Base-by-base conservation (phyloP, 2,797 vertebrate species). In the Pipistrellus pygmaeus region DNA sequence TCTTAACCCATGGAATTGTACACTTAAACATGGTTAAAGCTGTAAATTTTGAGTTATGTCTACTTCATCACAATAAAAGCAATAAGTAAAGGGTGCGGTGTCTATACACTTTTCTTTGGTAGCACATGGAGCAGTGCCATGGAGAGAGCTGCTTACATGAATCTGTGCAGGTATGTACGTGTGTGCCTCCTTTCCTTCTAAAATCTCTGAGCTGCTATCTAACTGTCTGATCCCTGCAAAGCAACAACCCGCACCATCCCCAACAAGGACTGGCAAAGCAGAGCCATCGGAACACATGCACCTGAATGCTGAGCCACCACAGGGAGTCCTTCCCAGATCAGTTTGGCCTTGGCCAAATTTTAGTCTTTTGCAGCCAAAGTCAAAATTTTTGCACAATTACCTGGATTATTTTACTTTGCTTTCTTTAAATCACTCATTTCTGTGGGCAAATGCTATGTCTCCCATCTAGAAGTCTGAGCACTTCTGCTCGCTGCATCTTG, bases 351-450 rank as follows among this genome's bases (percentile, higher is more conserved):
- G 72, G 23, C 48, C 73, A 75, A 73, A 66, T 4, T 87, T 87
- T 5, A 35, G 38, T 88, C 23, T 69, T 91, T 20, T 85, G 23
- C 32, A 93, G 35, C 78, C 41, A 57, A 68, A 20, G 27, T 92
- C 27, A 75, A 90, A 30, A 77, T 71, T 91, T 93, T 86, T 71
- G 18, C 48, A 51, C 23, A 57, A 46, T 1, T 88, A 41, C 32
- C 27, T 55, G 3, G n/a, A 75, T 46, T 87, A 64, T 77, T 77
- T 92, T 51, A 87, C 35, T 46, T 82, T 82, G 27, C 66, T 86
- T 90, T 87, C 72, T 83, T 91, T 48, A 69, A 35, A 77, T 64
- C 17, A n/a, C 48, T 85, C 73, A 48, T 88, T 93, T 91, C 71
- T 90, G 53, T 48, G 35, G 41, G 27, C 51, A 60, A 57, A 60